Base-by-base conservation (phyloP, 30 jellyfish, hydroid and myxozoan genomes). In the Aurelia aurita region DNA sequence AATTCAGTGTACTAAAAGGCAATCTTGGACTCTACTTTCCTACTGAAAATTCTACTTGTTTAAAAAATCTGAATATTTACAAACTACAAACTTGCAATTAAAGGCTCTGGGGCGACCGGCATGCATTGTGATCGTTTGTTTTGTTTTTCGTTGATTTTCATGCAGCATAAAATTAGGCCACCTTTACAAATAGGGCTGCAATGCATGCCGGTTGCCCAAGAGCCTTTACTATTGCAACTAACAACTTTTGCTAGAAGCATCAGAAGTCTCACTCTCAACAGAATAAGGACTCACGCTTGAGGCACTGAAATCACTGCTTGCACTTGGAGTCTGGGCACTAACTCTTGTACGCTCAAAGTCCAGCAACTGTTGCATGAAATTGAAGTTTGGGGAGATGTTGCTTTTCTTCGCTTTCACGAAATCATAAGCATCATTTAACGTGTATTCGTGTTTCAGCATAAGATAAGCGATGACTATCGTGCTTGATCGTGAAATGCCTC, bases 401-500 rank as follows among this genome's bases (percentile, higher is more conserved):
- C 91, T 79, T 69, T 94, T 94, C 90, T 89, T 88, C 43, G 79
- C 85, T 74, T 94, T 94, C 19, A 94, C 99, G 72, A 54, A 82
- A 67, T 94, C 99, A 63, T 83, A 94, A 26, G 99, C 99, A 74
- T 94, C 97, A 76, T 94, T 88, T n/a, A 94, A 59, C 12, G 96
- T 46, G 93, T 75, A 94, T 53, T 84, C 81, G 80, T 94, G 89
- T 62, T 84, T 89, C 65, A 87, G 59, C 99, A 94, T 94, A 26
- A 94, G 86, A 58, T 94, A 94, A 0, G 99, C 99, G 69, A 94
- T 94, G 58, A 89, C 91, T 51, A 94, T 80, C 19, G 99, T 94
- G 89, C 99, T 94, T 22, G 99, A 94, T 2, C 99, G 89, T 12
- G 99, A 94, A 19, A 94, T 86, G 0, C 99, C 99, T 18, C 99